Evolutionary conservation across 2,888 invertebrate genomes (phyloP).

Genomic region (Troilus luridus): DNA sequence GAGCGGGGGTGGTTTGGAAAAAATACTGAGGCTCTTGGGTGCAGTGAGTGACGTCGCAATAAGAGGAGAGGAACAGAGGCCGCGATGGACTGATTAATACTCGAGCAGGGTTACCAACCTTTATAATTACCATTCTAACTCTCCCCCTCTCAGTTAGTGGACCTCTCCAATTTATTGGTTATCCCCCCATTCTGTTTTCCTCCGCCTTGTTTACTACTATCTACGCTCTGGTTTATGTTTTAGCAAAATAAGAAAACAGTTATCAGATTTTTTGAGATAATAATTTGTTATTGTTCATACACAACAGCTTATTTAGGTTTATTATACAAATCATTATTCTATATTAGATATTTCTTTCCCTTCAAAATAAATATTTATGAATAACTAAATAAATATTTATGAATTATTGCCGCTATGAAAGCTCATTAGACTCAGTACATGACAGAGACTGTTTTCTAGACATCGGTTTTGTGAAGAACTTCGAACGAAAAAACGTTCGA

Average conservation of each 20-base stretch:
- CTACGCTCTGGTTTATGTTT: constrained; percentile 12
- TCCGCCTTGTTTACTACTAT: constrained; percentile 7
- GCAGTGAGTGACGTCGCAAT: constrained; percentile 66
- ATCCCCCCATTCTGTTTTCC: constrained; percentile 59
- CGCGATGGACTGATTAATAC: constrained; percentile 66
- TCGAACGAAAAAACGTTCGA: too few relatives aligned
- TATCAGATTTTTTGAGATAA: too few relatives aligned
- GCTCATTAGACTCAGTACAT: too few relatives aligned
- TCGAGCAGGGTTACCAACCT: constrained; percentile 63
- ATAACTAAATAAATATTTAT: too few relatives aligned
- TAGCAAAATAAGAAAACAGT: background rate
- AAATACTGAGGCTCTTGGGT: background rate
- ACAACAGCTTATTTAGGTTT: too few relatives aligned
- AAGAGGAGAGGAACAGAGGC: constrained; percentile 63
- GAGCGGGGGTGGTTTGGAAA: background rate
- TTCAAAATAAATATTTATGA: too few relatives aligned
- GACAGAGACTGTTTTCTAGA: too few relatives aligned
- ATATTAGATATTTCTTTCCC: too few relatives aligned
- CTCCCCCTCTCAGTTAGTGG: background rate
- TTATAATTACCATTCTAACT: constrained; percentile 65
- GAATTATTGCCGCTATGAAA: too few relatives aligned
- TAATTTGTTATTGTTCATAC: too few relatives aligned
- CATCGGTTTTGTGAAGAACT: too few relatives aligned
- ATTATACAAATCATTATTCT: too few relatives aligned
- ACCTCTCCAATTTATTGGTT: constrained; percentile 65